A percentile compares a stretch with the other conserved stretches of the same genome.
Evolutionary conservation across 2,888 invertebrate genomes (phyloP).

Genomic region (Agrypnus murinus): DNA sequence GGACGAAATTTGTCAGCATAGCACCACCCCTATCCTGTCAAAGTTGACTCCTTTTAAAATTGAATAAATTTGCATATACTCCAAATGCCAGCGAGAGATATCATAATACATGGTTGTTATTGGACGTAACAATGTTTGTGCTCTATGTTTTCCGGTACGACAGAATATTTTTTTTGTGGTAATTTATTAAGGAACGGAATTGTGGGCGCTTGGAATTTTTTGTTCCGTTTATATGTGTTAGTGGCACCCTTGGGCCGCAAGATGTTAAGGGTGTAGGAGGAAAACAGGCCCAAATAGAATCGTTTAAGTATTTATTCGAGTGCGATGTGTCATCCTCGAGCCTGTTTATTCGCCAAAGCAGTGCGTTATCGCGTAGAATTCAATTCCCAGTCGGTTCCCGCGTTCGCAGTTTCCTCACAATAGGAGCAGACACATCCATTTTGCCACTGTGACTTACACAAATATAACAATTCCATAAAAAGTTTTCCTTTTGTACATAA

Average conservation of each 20-base stretch:
- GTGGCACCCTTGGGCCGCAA: conserved; percentile 42
- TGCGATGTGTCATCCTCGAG: conserved; percentile 52
- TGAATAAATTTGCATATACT: conserved; percentile 52
- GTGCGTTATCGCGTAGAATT: conserved; percentile 54
- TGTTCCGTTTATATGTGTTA: conserved; percentile 32
- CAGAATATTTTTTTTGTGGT: conserved; percentile 17
- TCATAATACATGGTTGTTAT: conserved; percentile 44
- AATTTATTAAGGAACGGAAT: conserved; percentile 22
- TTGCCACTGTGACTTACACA: conserved; percentile 52
- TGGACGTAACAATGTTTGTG: conserved; percentile 41
- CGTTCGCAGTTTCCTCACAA: conserved; percentile 49
- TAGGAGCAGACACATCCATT: conserved; percentile 51
- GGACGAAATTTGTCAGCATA: conserved; percentile 40
- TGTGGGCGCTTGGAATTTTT: background rate
- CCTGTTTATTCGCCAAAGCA: conserved; percentile 52
- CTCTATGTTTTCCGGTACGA: conserved; percentile 29
- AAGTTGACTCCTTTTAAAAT: conserved; percentile 46
- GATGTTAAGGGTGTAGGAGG: conserved; percentile 28
- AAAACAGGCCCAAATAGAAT: conserved; percentile 38
- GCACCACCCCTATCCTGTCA: conserved; percentile 43
- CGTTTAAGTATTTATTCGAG: conserved; percentile 53
- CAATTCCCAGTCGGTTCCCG: conserved; percentile 50
- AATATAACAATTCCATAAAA: conserved; percentile 53
- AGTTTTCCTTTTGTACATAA: conserved; percentile 50
- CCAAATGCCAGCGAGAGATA: conserved; percentile 36